These are phyloP conservation scores for Ganaspis sp. DNA, from an alignment of 1,140 invertebrate genomes.

Conservation along the genomic window DNA sequence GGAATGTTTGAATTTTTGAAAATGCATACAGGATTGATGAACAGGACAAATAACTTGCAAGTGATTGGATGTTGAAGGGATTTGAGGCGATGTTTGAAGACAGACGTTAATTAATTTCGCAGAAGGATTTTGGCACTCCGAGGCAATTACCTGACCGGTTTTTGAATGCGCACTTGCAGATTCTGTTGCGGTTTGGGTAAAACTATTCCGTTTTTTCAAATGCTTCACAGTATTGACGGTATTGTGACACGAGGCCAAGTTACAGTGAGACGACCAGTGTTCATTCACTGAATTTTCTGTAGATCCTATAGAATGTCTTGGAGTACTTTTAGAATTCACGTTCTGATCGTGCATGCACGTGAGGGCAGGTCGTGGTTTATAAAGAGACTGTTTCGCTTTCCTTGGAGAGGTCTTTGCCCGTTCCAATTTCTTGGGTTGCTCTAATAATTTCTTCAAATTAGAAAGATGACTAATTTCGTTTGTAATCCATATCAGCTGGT, in stretches of 20 bases:
- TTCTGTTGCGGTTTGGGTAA: slow-evolving; percentile 63
- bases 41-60: slow-evolving; percentile 39
- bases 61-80: background rate
- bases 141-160: slow-evolving; percentile 67
- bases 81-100: slow-evolving; percentile 57
- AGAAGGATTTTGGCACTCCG: slow-evolving; percentile 43
- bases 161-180: slow-evolving; percentile 59
- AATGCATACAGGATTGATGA: slow-evolving; percentile 38
- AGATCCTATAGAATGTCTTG: slow-evolving; percentile 38
- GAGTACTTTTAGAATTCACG: slow-evolving; percentile 23
- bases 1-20: slow-evolving; percentile 36
- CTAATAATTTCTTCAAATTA: slow-evolving; percentile 74
- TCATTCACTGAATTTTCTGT: slow-evolving; percentile 54
- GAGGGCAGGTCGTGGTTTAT: slow-evolving; percentile 47
- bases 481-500: slow-evolving; percentile 77
- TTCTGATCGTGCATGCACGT: slow-evolving; percentile 35
- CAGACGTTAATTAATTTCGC: slow-evolving; percentile 52
- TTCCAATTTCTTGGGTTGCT: slow-evolving; percentile 65
- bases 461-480: slow-evolving; percentile 76
- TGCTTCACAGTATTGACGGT: slow-evolving; percentile 33
- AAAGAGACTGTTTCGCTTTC: slow-evolving; percentile 53
- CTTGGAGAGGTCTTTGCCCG: slow-evolving; percentile 55
- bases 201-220: slow-evolving; percentile 68
- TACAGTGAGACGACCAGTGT: slow-evolving; percentile 73
- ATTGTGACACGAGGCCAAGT: slow-evolving; percentile 61